Evolutionary conservation across 2,888 invertebrate genomes (phyloP).

Genomic region (Crocallis elinguaria): DNA sequence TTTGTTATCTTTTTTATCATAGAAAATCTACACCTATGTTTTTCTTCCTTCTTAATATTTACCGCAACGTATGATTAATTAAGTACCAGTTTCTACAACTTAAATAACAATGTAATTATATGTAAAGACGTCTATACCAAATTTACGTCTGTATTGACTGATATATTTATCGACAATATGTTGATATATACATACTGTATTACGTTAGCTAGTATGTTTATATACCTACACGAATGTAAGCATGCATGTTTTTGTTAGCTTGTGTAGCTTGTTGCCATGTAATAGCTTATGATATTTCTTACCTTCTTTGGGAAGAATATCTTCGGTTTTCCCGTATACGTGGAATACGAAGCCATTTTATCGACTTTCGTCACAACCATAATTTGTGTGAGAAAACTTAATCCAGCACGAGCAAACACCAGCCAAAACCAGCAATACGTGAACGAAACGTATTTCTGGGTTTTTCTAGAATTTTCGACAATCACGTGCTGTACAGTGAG

Average conservation of each 20-base stretch:
- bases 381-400: constrained; percentile 72
- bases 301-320: constrained; percentile 83
- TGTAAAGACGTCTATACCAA: constrained; percentile 16
- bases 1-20: background rate
- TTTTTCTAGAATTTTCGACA: constrained; percentile 77
- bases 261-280: constrained; percentile 27
- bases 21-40: background rate
- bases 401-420: constrained; percentile 66
- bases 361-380: constrained; percentile 82
- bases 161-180: constrained; percentile 5
- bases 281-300: constrained; percentile 43
- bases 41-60: background rate
- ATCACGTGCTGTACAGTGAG: constrained; percentile 65
- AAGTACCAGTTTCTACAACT: constrained; percentile 3
- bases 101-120: constrained; percentile 14
- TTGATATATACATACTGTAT: background rate
- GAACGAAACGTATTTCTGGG: constrained; percentile 53
- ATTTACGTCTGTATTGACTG: constrained; percentile 13
- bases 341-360: constrained; percentile 81
- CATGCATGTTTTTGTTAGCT: constrained; percentile 17
- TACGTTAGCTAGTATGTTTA: constrained; percentile 9
- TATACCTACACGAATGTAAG: too few species aligned
- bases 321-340: constrained; percentile 82
- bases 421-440: constrained; percentile 56
- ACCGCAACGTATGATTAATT: constrained; percentile 7